Conservation (phyloP, 2,113 vertebrate genomes). For the Oryzias woworae region DNA sequence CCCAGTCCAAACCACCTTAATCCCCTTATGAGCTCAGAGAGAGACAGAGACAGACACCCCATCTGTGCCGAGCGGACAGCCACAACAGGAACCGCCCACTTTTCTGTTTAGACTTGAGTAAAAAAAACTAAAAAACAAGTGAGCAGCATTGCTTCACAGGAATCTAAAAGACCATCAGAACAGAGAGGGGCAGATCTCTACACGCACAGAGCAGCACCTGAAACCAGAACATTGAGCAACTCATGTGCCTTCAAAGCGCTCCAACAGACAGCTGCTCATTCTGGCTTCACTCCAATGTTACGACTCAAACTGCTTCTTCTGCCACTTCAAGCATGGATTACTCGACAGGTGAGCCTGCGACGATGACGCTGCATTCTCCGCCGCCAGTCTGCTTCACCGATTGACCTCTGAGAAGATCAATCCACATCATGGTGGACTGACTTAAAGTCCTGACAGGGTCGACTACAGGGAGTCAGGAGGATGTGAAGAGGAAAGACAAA, state of each 20-base stretch:
- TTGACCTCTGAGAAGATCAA: too few relatives aligned
- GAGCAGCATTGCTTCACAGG: too few relatives aligned
- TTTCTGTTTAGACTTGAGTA: background rate
- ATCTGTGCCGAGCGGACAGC: constrained; percentile 54
- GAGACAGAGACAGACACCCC: constrained; percentile 44
- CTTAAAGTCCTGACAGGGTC: too few relatives aligned
- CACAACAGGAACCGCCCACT: constrained; percentile 25
- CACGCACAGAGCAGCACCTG: background rate
- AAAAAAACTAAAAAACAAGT: background rate
- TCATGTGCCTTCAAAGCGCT: background rate
- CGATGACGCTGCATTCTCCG: too few relatives aligned
- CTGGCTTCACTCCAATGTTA: background rate
- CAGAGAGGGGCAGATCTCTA: background rate
- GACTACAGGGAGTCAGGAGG: too few relatives aligned
- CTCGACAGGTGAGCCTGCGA: constrained; percentile 14
- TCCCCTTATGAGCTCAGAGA: constrained; percentile 72
- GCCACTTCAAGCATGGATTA: constrained; percentile 13
- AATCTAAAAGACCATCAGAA: too few relatives aligned
- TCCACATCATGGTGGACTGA: too few relatives aligned
- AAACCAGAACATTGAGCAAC: background rate
- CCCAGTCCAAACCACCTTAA: constrained; percentile 54
- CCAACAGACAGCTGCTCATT: background rate
- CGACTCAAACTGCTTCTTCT: background rate
- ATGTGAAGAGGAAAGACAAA: too few relatives aligned
- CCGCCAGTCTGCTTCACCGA: too few relatives aligned